Evolutionary conservation across 2,888 invertebrate genomes (phyloP), one percentile per base, ranked within the genome.

Genomic region (Ornithoptera priamus): DNA sequence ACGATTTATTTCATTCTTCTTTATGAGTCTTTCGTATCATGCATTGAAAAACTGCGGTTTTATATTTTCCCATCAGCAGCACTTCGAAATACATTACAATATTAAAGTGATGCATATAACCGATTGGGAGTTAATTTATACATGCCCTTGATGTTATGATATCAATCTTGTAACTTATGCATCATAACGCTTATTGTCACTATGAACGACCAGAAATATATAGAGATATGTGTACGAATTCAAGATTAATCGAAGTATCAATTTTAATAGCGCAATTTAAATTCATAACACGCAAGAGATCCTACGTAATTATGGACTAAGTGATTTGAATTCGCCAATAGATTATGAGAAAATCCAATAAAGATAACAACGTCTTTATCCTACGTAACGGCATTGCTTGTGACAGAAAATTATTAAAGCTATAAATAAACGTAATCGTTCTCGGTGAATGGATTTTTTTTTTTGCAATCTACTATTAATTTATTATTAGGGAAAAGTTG

Each of bases 361-460:
- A 82, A 79, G 80, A 85, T 83, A 83, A 85, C 83, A 81, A 80
- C 81, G 77, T 78, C 77, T 80, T 82, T 81, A 81, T 84, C 79
- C 82, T 79, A 80, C 81, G 82, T 82, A 82, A 82, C 78, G 82
- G 81, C 84, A 83, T 81, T 82, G 84, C 82, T 84, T 78, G 77
- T 79, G 86, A 85, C 86, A 86, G 84, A 86, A 87, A 90, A 87
- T 88, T 90, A 90, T 89, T 85, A 73, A 82, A 82, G 83, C 75
- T 80, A 88, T 89, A 90, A 90, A 90, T 89, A 89, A 87, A 84
- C 85, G 84, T 85, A 88, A 89, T 88, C 88, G 88, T 88, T 85
- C 84, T 82, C 86, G 89, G 82, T 83, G 85, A 83, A 81, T 80
- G 76, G 82, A 22, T 22, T 85, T 85, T 83, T 89, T 88, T 89